Evolutionary conservation across 2,113 vertebrate species (phyloP), one percentile per base, ranked within the genome.

Genomic region (Prolemur simus): DNA sequence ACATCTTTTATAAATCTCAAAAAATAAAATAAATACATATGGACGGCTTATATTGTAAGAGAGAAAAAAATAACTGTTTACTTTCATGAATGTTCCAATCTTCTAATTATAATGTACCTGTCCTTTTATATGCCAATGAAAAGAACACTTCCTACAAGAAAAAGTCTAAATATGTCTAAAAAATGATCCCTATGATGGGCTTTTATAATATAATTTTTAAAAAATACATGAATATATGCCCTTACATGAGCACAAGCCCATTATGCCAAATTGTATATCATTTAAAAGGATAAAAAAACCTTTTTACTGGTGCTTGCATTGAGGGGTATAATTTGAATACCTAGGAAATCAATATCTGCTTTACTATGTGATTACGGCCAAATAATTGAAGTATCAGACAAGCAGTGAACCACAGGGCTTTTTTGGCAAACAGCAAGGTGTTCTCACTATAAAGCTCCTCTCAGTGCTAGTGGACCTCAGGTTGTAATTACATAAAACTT

Each of bases 351-450:
- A 98, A 98, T 99, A 98, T 98, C 89, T 98, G 69, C 97, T 98
- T 98, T 98, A 97, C 97, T 97, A 90, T 98, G 96, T 97, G 97
- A 98, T 98, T 98, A 97, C 92, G 97, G 96, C 87, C 92, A 98
- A 98, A 98, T 98, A 98, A 99, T 98, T 98, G 98, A 98, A 98
- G 98, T 98, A 98, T 98, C 98, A 98, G 94, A 98, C 97, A 97
- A 92, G 97, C 96, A 98, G 96, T 95, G 98, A 98, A 96, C 97
- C 95, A 95, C 39, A 89, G 97, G 97, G 42, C n/a, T 96, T 98
- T 98, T 98, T 94, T 98, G 91, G 80, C 68, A 96, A 95, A 82
- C 97, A 98, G 96, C 97, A 95, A 98, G 93, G 90, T 82, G 83
- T 98, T 96, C 76, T 97, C 96, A 98, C 93, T 91, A 84, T n/a